Base-by-base conservation (phyloP, 2,113 vertebrate genomes). In the Piliocolobus tephrosceles region DNA sequence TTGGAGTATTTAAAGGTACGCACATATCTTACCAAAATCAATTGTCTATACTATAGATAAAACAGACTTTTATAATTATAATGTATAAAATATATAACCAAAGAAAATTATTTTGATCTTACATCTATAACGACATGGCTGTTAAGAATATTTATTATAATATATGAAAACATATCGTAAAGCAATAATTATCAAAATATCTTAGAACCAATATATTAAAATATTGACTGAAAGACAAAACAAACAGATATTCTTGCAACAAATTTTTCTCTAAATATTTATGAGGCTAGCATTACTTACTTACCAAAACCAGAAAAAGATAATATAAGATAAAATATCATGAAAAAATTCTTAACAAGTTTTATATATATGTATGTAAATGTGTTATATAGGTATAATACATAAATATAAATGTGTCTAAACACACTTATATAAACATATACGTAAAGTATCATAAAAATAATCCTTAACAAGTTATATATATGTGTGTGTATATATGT, bases 221-320 rank as follows among this genome's bases (percentile, higher is more conserved):
- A 58, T 14, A 32, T 68, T 76, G 25, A 57, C 38, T 95, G 27
- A 68, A 52, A 40, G 25, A 90, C 9, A 50, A 76, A 64, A 86
- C 12, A 80, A 8, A 66, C 25, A 50, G 47, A 47, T 12, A 80
- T 86, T 50, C 20, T 83, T 94, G 23, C 8, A 91, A 50, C 38
- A 85, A 91, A 70, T 91, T 95, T 85, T 85, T 9, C 38, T 45
- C 40, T 70, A 79, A 85, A 79, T 79, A 85, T 32, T 70, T 95
- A 6, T 68, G 50, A 47, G 30, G 68, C 16, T 84, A 85, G 5
- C 11, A 45, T 85, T 79, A 70, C 5, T 9, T 32, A 68, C 11
- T 57, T 38, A 70, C 14, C 18, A 47, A 94, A 92, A 43, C 35
- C 25, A 87, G 11, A 75, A 88, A 81, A 88, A 50, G 14, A 52